Percentiles rank a stretch among this genome's conserved stretches.
These are phyloP conservation scores for Spatulosminthurus flaviceps DNA, from an alignment of 2,888 invertebrate genomes.

Conservation along the genomic window DNA sequence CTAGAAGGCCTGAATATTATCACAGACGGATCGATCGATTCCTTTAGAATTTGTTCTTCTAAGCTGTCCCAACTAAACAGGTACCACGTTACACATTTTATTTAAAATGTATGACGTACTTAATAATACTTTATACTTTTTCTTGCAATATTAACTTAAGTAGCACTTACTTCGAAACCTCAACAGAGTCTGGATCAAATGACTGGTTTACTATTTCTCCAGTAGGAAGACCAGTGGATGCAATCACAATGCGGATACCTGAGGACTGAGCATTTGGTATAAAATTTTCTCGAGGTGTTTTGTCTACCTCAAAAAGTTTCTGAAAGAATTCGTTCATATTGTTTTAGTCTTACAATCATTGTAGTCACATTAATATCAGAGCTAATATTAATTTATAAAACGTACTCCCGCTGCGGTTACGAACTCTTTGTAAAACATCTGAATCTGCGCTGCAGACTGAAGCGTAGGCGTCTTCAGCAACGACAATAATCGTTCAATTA, in stretches of 20 bases:
- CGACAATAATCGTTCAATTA: constrained; percentile 66
- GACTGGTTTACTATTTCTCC: constrained; percentile 48
- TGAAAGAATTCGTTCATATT: constrained; percentile 34
- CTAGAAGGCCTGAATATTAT: constrained; percentile 56
- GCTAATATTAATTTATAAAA: not conserved
- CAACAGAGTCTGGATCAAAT: not conserved
- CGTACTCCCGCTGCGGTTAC: constrained; percentile 44
- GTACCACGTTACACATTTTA: no score
- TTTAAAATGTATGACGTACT: no score
- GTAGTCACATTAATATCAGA: no score
- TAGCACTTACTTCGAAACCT: not conserved
- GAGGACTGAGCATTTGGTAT: constrained; percentile 52
- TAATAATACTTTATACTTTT: no score
- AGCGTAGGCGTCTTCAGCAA: constrained; percentile 73
- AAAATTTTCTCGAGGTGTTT: constrained; percentile 48
- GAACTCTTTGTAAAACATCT: constrained; percentile 58
- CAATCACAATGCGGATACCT: constrained; percentile 55
- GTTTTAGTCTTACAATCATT: no score
- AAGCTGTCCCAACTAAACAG: constrained; percentile 52
- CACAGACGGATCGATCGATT: constrained; percentile 54
- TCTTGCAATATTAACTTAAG: not conserved
- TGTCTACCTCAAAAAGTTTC: constrained; percentile 45
- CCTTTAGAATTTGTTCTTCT: constrained; percentile 56
- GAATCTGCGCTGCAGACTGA: constrained; percentile 53
- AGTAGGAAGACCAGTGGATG: constrained; percentile 48